These are phyloP conservation scores for Tetragnatha versicolor DNA, from an alignment of 1,140 invertebrate species.

Conservation along the genomic window DNA sequence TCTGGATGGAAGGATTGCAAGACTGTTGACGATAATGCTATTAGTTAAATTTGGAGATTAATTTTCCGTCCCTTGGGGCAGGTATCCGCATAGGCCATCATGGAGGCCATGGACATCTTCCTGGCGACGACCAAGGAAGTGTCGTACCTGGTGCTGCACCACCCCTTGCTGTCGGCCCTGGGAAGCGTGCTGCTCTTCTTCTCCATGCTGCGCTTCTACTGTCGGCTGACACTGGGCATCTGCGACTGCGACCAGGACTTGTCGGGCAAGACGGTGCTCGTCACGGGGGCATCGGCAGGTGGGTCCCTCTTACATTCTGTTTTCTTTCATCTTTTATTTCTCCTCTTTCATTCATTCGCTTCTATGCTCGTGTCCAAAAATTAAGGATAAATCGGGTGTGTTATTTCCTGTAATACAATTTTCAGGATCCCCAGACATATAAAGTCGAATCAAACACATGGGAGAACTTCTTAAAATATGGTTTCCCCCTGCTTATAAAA, in stretches of 20 bases:
- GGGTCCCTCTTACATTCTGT: no score
- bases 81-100: neutral
- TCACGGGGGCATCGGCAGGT: conserved; percentile 79
- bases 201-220: conserved; percentile 26
- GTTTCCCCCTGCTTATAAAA: no score
- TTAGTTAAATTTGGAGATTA: neutral
- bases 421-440: no score
- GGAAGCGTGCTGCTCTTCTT: neutral
- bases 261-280: conserved; percentile 85
- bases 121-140: neutral
- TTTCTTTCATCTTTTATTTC: no score
- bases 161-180: conserved; percentile 5
- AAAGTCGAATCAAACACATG: no score
- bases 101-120: conserved; percentile 32
- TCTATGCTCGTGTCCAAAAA: no score
- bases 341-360: no score
- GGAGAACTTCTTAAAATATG: no score
- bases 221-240: conserved; percentile 16
- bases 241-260: conserved; percentile 64
- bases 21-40: no score
- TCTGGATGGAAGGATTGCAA: no score
- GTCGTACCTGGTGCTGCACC: conserved; percentile 1
- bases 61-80: neutral
- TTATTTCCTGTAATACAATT: no score
- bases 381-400: no score